A percentile compares a stretch with the other conserved stretches of the same genome.
Evolutionary conservation across 2,888 invertebrate genomes (phyloP).

Genomic region (Noctua comes): DNA sequence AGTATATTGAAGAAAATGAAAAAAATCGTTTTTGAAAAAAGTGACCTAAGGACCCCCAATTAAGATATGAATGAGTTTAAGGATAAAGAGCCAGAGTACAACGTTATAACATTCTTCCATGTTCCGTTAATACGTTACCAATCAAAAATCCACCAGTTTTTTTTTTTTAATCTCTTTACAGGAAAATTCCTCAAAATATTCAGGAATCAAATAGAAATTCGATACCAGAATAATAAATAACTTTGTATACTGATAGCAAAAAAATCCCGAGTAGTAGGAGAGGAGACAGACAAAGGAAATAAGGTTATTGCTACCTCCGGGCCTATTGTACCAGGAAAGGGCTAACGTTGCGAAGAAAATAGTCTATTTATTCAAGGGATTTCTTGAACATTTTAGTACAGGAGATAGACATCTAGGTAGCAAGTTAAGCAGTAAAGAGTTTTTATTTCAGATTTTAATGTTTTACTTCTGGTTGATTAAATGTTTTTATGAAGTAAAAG

Average conservation of each 20-base stretch:
- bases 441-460: background rate
- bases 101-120: background rate
- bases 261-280: conserved; percentile 24
- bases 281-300: conserved; percentile 71
- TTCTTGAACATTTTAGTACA: conserved; percentile 9
- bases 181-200: conserved; percentile 40
- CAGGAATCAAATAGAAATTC: conserved; percentile 31
- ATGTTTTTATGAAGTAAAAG: background rate
- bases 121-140: background rate
- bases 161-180: conserved; percentile 23
- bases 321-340: conserved; percentile 64
- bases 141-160: background rate
- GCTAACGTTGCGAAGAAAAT: conserved; percentile 47
- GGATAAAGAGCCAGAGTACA: background rate
- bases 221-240: conserved; percentile 51
- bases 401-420: conserved; percentile 12
- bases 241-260: conserved; percentile 29
- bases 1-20: too few species aligned
- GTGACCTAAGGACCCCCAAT: background rate
- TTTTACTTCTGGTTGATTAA: background rate
- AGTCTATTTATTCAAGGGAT: conserved; percentile 26
- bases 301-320: conserved; percentile 71
- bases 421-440: background rate
- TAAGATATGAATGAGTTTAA: background rate
- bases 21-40: background rate